Evolutionary conservation across 2,797 vertebrate species (phyloP).

Genomic region (Micromesistius poutassou): DNA sequence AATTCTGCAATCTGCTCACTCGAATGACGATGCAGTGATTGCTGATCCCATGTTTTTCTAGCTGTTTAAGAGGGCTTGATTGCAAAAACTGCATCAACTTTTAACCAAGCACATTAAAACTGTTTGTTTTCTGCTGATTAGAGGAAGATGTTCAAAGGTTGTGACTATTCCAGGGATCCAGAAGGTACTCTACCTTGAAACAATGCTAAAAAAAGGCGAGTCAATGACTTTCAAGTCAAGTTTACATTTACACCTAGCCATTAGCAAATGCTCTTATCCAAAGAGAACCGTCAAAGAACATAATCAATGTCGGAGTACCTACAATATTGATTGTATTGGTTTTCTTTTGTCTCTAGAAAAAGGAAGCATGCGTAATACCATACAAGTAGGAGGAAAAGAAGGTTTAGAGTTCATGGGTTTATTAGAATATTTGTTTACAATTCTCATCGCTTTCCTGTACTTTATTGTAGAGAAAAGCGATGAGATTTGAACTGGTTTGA

Average conservation of each 20-base stretch:
- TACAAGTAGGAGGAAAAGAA: neutral
- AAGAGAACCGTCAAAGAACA: neutral
- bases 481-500: neutral
- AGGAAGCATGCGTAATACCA: neutral
- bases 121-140: neutral
- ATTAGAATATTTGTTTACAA: neutral
- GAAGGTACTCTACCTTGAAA: neutral
- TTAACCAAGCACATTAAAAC: neutral
- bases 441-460: neutral
- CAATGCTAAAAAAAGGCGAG: neutral
- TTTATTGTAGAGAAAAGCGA: neutral
- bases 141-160: neutral
- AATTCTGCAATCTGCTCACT: neutral
- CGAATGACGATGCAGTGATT: neutral
- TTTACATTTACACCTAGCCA: slow-evolving; percentile 1
- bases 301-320: neutral
- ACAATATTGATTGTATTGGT: neutral
- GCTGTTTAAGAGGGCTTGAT: neutral
- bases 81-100: neutral
- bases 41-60: neutral
- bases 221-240: neutral
- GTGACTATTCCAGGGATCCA: neutral
- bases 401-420: neutral
- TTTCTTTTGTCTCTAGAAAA: neutral
- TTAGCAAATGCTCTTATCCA: slow-evolving; percentile 2